These are phyloP conservation scores for Drosophila guanche DNA, from an alignment of 1,140 invertebrate species.

Conservation along the genomic window DNA sequence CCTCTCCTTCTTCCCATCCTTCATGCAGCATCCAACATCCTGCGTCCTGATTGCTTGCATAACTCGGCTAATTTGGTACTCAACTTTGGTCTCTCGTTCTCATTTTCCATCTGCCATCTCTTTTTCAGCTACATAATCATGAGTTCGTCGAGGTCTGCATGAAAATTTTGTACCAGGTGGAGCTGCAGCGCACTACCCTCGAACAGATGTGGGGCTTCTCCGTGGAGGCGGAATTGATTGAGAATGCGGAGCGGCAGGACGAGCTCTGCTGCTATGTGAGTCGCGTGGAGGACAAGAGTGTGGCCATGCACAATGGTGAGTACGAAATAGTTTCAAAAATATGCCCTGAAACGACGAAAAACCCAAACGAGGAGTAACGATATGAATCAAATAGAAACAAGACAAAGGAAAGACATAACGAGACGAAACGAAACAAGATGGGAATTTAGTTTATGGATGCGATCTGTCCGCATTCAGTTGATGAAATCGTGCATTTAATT, in stretches of 20 bases:
- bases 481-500: constrained; percentile 54
- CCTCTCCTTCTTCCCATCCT: no score
- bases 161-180: constrained; percentile 98
- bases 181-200: constrained; percentile 92
- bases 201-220: constrained; percentile 99
- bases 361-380: no score
- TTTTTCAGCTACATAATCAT: constrained; percentile 93
- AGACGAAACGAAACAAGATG: constrained; percentile 12
- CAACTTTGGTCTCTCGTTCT: constrained; percentile 27
- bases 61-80: constrained; percentile 59
- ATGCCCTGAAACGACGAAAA: constrained; percentile 15
- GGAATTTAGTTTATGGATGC: constrained; percentile 6
- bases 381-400: background rate
- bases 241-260: constrained; percentile 97
- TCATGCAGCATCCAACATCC: no score
- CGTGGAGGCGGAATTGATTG: constrained; percentile 97
- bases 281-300: constrained; percentile 96
- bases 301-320: constrained; percentile 97
- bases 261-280: constrained; percentile 98
- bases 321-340: constrained; percentile 8
- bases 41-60: constrained; percentile 17
- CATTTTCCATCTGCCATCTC: background rate
- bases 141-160: constrained; percentile 98
- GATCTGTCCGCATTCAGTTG: constrained; percentile 38
- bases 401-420: background rate